Evolutionary conservation across 1,140 invertebrate genomes (phyloP), one percentile per base, ranked within the genome.

Genomic region (Leptinotarsa texana): DNA sequence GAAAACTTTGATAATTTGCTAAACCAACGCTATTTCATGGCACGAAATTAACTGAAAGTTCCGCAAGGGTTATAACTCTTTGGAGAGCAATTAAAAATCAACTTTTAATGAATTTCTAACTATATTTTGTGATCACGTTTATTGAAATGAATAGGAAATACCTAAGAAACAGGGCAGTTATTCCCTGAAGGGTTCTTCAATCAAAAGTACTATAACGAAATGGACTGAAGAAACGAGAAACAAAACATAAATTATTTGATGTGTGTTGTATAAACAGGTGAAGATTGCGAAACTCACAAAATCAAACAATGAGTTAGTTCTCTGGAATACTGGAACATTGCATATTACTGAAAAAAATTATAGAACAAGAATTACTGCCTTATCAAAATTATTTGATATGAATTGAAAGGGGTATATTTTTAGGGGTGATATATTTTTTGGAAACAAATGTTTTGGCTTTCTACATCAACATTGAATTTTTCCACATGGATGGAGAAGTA

Each of bases 11-110:
- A 57, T 15, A 15, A 18, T 18, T 57, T 57, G 51, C 51, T 57
- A 15, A 57, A 57, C 51, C 51, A 15, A 57, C 51, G n/a, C 4
- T 57, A 57, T 18, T 57, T 57, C n/a, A 57, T 65, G 17, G 21
- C 63, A 21, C n/a, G 21, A 69, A 49, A 69, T 47, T 69, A 17
- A 69, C n/a, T 69, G 13, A 13, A 42, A 21, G 22, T 69, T 69
- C 42, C 3, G 48, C 15, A 69, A 69, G 63, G 61, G 63, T 69
- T 75, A 75, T 18, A 48, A 68, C 69, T 75, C 74, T 66, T 69
- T 15, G 15, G 33, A 67, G 74, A 27, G 66, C 68, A 70, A 75
- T 75, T 75, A 75, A 75, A 75, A 75, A 75, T 75, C 69, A 75
- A 75, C 74, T 69, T 71, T 75, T 75, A 63, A 18, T 51, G 42